A percentile compares a stretch with the other conserved stretches of the same genome.
Conservation (phyloP, 2,888 invertebrate genomes). For the Drosophila monieri region DNA sequence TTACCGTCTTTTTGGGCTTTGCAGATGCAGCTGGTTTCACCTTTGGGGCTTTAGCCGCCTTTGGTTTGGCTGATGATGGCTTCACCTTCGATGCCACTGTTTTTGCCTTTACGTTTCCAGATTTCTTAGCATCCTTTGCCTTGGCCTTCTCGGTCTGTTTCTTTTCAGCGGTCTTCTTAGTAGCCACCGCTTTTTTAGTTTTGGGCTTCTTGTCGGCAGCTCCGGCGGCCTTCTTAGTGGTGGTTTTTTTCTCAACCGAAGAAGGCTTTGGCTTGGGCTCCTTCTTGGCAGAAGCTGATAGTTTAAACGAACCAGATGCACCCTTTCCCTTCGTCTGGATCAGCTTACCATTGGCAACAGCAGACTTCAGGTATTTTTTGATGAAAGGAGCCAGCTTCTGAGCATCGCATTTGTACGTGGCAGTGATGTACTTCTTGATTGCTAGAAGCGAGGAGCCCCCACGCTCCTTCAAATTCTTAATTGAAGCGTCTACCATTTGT, state of each 20-base stretch:
- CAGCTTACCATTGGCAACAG: neutral
- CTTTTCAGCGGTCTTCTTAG: conserved; percentile 49
- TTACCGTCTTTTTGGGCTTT: conserved; percentile 43
- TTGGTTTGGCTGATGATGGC: conserved; percentile 35
- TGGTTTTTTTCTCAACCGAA: conserved; percentile 41
- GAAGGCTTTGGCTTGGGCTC: conserved; percentile 42
- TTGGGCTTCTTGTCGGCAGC: too few species aligned
- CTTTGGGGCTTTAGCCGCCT: conserved; percentile 8
- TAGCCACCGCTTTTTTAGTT: neutral
- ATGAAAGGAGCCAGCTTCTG: conserved; percentile 28
- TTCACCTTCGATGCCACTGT: conserved; percentile 40
- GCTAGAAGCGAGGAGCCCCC: conserved; percentile 58
- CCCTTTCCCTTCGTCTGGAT: conserved; percentile 83
- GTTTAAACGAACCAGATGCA: conserved; percentile 60
- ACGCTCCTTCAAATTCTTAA: conserved; percentile 53
- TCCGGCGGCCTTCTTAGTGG: too few species aligned
- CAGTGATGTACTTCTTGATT: conserved; percentile 55
- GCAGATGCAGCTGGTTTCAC: conserved; percentile 14
- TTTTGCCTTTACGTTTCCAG: conserved; percentile 47
- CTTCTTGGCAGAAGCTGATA: conserved; percentile 54
- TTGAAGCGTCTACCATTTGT: conserved; percentile 56
- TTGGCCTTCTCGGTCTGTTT: conserved; percentile 47
- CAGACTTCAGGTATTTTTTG: neutral
- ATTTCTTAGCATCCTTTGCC: conserved; percentile 50
- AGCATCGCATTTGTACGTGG: conserved; percentile 57